These are phyloP conservation scores for Synergus gifuensis DNA, from an alignment of 2,888 invertebrate genomes.

Conservation along the genomic window DNA sequence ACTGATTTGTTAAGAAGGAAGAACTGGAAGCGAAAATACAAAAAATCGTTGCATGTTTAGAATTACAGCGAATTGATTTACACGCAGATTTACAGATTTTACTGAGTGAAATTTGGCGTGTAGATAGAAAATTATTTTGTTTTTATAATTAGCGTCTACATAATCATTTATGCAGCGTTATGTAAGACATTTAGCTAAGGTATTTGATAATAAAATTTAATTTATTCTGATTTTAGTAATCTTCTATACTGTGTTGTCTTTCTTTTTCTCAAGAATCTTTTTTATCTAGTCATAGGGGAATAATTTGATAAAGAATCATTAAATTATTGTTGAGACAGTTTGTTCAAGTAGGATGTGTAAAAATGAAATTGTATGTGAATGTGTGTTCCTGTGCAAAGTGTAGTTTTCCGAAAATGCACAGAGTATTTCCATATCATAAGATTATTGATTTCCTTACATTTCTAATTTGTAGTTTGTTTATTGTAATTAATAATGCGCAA, in stretches of 20 bases:
- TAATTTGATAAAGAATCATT: background rate
- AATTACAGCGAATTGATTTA: background rate
- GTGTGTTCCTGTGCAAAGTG: constrained; percentile 29
- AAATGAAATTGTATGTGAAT: constrained; percentile 26
- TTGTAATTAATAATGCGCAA: background rate
- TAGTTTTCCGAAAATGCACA: constrained; percentile 31
- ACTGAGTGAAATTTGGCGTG: background rate
- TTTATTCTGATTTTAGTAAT: background rate
- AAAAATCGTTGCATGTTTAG: background rate
- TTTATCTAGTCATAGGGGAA: constrained; percentile 21
- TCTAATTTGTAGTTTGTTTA: background rate
- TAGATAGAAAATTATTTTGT: background rate
- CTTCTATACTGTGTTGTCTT: background rate
- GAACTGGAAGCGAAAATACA: background rate
- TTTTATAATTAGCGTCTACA: background rate
- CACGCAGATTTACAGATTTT: background rate
- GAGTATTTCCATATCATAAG: constrained; percentile 29
- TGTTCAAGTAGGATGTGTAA: constrained; percentile 9
- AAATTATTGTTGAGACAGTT: background rate
- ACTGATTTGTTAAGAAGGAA: constrained; percentile 14
- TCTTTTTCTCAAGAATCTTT: background rate
- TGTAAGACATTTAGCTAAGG: background rate
- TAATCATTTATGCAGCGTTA: background rate
- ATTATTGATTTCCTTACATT: constrained; percentile 14
- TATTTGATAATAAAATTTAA: background rate